Base-by-base conservation (phyloP, 2,888 invertebrate genomes). In the Eilema sororculum region DNA sequence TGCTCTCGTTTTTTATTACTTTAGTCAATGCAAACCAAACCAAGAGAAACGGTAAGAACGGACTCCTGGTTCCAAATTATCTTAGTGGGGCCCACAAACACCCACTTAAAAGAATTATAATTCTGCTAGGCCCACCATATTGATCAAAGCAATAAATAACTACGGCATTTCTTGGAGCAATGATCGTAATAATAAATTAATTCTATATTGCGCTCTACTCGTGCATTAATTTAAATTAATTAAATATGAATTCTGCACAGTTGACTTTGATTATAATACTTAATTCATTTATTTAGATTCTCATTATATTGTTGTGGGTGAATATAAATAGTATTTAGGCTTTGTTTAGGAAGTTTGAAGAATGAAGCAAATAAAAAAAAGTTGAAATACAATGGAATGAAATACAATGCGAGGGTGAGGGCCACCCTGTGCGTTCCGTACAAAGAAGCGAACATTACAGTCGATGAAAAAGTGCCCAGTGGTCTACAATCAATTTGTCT, bases 71-170 rank as follows among this genome's bases (percentile, higher is more conserved):
- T 2, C 9, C n/a, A 8, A 46, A 20, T 46, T 20, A 6, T 46
- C 46, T 20, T 46, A 20, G 20, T 46, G 5, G 41, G 46, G 20
- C 20, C 20, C 20, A 6, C 20, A n/a, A 52, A 52, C n/a, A n/a
- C 2, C 52, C 46, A 46, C 46, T 20, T n/a, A 2, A n/a, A 52
- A 52, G 52, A 16, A 52, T 52, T 52, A 20, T 52, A 52, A 3
- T 52, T 52, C 9, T 52, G 52, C 9, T 9, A 52, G 52, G n/a
- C 52, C 52, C 8, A 9, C 62, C 52, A 72, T 76, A 72, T 46
- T 46, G 46, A 78, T 64, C 63, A 65, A 28, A 72, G 68, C 65
- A 69, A 78, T 78, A 71, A 76, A 65, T 68, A 22, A 37, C 61
- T 57, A 59, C 68, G 28, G 63, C 72, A 69, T 57, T 24, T 25